Evolutionary conservation across 35 echinoderm and acorn worm genomes (phyloP).

Genomic region (Stichopus chloronotus): DNA sequence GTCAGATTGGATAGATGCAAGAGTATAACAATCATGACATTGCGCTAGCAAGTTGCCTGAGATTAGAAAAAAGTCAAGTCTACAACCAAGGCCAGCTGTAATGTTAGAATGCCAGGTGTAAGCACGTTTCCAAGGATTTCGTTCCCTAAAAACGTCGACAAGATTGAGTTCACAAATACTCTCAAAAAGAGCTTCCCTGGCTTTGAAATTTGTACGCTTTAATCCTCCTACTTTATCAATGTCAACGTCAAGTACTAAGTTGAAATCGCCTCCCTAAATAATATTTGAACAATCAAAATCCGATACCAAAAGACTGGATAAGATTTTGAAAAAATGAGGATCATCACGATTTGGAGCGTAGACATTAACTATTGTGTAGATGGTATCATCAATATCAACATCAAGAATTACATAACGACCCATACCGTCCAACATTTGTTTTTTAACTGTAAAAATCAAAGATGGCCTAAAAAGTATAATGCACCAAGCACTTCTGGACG

Average conservation of each 20-base stretch:
- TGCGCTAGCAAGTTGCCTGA: background rate
- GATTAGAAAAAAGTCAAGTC: constrained; percentile 6
- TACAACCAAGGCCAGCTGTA: background rate
- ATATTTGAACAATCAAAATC: constrained; percentile 1
- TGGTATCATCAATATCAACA: constrained; percentile 45
- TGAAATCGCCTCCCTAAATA: constrained; percentile 37
- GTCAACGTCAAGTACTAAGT: constrained; percentile 36
- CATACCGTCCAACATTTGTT: background rate
- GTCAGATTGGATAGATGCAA: constrained; percentile 7
- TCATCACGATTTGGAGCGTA: constrained; percentile 52
- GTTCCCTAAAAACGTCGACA: background rate
- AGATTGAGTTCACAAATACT: background rate
- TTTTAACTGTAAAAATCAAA: constrained; percentile 20
- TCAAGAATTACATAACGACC: constrained; percentile 56
- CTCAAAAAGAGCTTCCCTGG: background rate
- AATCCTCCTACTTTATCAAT: constrained; percentile 31
- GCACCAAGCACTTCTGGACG: background rate
- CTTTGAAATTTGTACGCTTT: background rate
- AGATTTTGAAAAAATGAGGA: constrained; percentile 21
- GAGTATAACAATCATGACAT: constrained; percentile 36
- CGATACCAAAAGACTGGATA: background rate
- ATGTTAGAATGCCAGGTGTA: constrained; percentile 19
- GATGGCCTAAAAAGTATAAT: background rate
- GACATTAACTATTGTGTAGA: constrained; percentile 40
- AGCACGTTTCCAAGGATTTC: background rate